Evolutionary conservation across 1,140 invertebrate genomes (phyloP).

Genomic region (Ladona fulva): DNA sequence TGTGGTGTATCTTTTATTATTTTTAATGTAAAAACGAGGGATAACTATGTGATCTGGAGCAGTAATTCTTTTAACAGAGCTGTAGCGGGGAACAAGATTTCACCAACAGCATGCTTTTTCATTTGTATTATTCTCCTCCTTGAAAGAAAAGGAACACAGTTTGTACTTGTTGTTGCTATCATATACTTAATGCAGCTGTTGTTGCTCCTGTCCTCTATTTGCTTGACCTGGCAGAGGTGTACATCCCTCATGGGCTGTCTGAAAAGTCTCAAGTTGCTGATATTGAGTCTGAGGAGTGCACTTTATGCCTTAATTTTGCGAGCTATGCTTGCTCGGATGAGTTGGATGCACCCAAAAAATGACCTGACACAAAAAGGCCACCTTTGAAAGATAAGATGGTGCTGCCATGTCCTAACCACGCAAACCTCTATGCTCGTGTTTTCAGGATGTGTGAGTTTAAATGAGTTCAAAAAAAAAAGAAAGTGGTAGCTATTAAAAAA

Average conservation of each 20-base stretch:
- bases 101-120: background rate
- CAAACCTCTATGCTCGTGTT: background rate
- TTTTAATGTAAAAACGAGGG: background rate
- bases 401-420: slow-evolving; percentile 1
- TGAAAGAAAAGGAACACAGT: background rate
- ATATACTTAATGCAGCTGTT: background rate
- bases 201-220: background rate
- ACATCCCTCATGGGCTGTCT: background rate
- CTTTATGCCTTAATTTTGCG: background rate
- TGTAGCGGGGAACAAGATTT: background rate
- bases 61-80: background rate
- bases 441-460: background rate
- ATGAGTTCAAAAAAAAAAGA: background rate
- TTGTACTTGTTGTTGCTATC: background rate
- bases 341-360: background rate
- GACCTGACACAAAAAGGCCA: background rate
- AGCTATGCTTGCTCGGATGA: background rate
- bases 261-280: background rate
- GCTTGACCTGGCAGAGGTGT: slow-evolving; percentile 1
- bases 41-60: background rate
- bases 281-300: background rate
- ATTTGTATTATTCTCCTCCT: background rate
- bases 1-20: slow-evolving; percentile 3
- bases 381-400: background rate
- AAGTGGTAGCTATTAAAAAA: background rate